Conservation (phyloP, 2,888 invertebrate species). For the Palloptera scutellata region DNA sequence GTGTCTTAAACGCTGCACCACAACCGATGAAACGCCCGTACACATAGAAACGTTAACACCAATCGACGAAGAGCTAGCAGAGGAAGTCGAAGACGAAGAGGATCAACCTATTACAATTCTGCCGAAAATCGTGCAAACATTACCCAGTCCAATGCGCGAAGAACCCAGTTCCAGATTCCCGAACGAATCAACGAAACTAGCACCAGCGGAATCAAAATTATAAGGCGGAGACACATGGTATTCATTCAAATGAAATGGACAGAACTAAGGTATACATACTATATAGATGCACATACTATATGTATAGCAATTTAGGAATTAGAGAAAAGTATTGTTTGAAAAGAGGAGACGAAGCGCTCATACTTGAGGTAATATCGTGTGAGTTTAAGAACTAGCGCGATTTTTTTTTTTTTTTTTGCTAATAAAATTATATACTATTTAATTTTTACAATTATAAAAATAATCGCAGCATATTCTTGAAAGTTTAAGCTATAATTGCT, state of each 20-base stretch:
- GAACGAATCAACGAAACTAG: conserved; percentile 23
- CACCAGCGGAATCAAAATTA: conserved; percentile 54
- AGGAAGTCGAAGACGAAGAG: conserved; percentile 77
- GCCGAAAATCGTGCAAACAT: conserved; percentile 81
- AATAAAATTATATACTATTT: conserved; percentile 45
- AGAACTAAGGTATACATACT: too few relatives aligned
- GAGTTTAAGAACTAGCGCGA: conserved; percentile 27
- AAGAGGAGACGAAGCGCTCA: too few relatives aligned
- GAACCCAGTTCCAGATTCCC: conserved; percentile 47
- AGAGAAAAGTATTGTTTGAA: too few relatives aligned
- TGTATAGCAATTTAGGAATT: too few relatives aligned
- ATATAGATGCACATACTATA: too few relatives aligned
- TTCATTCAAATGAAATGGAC: too few relatives aligned
- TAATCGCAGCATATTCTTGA: conserved; percentile 31
- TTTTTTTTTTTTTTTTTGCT: conserved; percentile 33
- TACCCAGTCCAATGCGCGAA: conserved; percentile 70
- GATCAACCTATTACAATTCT: conserved; percentile 79
- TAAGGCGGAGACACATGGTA: conserved; percentile 40
- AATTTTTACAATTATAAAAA: conserved; percentile 31
- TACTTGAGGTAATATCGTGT: too few relatives aligned
- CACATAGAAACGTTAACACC: conserved; percentile 79
- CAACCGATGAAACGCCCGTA: conserved; percentile 69
- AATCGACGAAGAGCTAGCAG: conserved; percentile 85
- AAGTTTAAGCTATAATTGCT: conserved; percentile 24
- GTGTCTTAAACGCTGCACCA: conserved; percentile 69